Evolutionary conservation across 2,888 invertebrate species (phyloP).

Genomic region (Beris morrisii): DNA sequence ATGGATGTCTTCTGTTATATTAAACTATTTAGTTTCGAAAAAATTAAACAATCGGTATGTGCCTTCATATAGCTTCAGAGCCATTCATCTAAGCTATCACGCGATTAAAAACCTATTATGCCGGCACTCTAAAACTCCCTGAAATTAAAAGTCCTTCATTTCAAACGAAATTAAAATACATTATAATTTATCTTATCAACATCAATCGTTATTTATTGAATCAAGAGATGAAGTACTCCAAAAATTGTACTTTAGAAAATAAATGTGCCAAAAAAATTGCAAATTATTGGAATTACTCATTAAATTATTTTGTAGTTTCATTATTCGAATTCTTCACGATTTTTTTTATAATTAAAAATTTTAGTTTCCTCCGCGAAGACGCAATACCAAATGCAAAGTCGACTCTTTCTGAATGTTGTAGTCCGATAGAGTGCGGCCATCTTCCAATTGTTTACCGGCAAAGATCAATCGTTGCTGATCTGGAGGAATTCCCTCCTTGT

Average conservation of each 20-base stretch:
- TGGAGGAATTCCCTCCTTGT: constrained; percentile 34
- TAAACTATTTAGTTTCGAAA: too few species aligned
- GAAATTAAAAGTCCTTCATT: not conserved
- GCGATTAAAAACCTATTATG: not conserved
- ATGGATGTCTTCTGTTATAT: too few species aligned
- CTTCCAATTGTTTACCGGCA: constrained; percentile 34
- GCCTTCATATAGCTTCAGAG: too few species aligned
- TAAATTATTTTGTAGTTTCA: too few species aligned
- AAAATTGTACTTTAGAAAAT: too few species aligned
- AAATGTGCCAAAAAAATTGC: too few species aligned
- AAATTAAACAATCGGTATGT: too few species aligned
- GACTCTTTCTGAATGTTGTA: constrained; percentile 34
- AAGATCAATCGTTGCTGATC: constrained; percentile 33
- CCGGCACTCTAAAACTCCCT: not conserved
- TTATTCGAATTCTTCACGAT: not conserved
- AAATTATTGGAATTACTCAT: too few species aligned
- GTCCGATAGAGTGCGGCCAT: constrained; percentile 34
- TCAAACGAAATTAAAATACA: not conserved
- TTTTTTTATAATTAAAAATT: not conserved
- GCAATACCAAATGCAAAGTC: constrained; percentile 28
- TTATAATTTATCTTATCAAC: too few species aligned
- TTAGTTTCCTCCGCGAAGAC: constrained; percentile 21
- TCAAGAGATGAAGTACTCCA: too few species aligned
- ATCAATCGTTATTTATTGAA: too few species aligned
- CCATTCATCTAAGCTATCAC: too few species aligned